Evolutionary conservation across 2,113 vertebrate species (phyloP).

Genomic region (Callionymus lyra): DNA sequence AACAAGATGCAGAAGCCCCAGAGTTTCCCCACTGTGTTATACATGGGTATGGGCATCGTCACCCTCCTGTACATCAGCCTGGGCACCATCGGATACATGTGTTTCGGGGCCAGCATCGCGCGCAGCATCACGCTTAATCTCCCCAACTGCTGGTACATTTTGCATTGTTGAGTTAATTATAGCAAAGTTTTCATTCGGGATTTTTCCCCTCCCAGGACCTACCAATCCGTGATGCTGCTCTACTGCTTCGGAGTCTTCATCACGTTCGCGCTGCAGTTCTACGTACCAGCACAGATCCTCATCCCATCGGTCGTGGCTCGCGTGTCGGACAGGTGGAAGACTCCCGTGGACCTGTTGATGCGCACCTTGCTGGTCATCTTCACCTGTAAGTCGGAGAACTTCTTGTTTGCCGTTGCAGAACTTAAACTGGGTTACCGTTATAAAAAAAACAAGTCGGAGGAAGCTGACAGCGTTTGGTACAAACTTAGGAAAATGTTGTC

Average conservation of each 20-base stretch:
- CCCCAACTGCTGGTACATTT: conserved; percentile 84
- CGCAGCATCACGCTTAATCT: conserved; percentile 92
- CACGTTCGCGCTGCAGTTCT: conserved; percentile 92
- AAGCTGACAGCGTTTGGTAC: no score
- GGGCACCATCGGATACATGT: conserved; percentile 81
- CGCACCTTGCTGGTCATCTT: conserved; percentile 73
- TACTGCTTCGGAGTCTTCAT: conserved; percentile 91
- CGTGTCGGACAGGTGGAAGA: conserved; percentile 61
- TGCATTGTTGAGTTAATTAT: no score
- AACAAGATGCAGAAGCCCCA: conserved; percentile 91
- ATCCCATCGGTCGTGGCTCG: conserved; percentile 68
- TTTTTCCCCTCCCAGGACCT: conserved; percentile 67
- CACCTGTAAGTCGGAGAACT: conserved; percentile 75
- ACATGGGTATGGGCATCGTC: conserved; percentile 81
- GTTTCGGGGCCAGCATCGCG: conserved; percentile 73
- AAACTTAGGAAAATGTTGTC: no score
- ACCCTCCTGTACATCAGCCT: conserved; percentile 83
- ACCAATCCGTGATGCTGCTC: conserved; percentile 89
- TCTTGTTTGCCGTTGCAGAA: no score
- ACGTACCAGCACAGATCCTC: conserved; percentile 87
- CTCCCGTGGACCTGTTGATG: conserved; percentile 68
- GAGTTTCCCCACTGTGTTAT: conserved; percentile 76
- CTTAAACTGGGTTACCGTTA: no score
- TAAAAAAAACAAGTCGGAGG: no score
- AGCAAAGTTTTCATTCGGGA: neutral